A percentile compares a stretch with the other conserved stretches of the same genome.
phyloP scores from a whole-genome alignment of 2,113 vertebrate species.

The Bothrops jararaca region DNA sequence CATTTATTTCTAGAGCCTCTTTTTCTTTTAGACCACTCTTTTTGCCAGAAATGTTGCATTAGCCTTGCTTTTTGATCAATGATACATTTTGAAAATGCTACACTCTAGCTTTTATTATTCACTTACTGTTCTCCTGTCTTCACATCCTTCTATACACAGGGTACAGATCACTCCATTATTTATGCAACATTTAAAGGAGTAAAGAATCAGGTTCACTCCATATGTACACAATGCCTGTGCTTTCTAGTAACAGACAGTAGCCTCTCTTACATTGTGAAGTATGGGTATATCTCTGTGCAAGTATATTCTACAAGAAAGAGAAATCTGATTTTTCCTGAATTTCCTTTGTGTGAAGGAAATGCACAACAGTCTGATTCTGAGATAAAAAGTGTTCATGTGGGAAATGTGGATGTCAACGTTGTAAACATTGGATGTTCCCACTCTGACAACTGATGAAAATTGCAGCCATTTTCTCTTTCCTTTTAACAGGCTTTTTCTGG shows the following conservation, averaged over 20 bases:
- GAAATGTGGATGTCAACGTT: background rate
- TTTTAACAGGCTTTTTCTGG: too few species aligned
- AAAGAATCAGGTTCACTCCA: background rate
- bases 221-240: background rate
- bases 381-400: background rate
- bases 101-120: background rate
- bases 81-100: background rate
- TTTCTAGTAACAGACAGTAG: background rate
- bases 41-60: background rate
- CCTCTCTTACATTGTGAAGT: background rate
- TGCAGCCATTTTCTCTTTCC: too few species aligned
- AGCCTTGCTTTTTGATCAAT: background rate
- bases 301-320: background rate
- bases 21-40: constrained; percentile 18
- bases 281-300: background rate
- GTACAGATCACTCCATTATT: background rate
- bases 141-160: background rate
- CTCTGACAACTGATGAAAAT: too few species aligned
- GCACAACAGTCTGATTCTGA: background rate
- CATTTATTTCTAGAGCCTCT: too few species aligned
- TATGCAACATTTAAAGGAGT: background rate
- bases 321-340: background rate
- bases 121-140: background rate
- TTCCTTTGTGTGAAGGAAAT: background rate
- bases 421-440: too few species aligned